phyloP scores from a whole-genome alignment of 2,113 vertebrate genomes.

The Oreocharis arfaki region DNA sequence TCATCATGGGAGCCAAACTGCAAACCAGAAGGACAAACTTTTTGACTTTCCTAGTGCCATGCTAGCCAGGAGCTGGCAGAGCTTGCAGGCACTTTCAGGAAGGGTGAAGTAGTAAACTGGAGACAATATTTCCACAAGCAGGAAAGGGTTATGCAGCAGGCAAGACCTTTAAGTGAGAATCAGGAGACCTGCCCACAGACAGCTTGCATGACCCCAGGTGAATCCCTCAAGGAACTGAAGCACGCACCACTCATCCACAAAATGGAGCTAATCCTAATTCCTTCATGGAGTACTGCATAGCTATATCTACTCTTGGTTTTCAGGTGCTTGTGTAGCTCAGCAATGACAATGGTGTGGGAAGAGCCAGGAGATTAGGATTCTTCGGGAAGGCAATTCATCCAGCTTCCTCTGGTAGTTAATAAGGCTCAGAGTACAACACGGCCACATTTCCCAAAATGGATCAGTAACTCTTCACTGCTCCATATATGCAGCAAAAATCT shows the following conservation, averaged over 20 bases:
- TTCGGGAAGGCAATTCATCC: background rate
- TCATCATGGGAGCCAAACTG: background rate
- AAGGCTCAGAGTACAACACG: background rate
- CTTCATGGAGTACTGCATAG: background rate
- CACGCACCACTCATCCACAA: background rate
- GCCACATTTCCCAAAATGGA: background rate
- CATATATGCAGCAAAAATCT: background rate
- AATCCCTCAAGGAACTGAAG: background rate
- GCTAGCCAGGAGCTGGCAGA: background rate
- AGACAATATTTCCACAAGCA: background rate
- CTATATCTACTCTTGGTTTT: background rate
- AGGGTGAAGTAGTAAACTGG: background rate
- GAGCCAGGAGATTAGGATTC: background rate
- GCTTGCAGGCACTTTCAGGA: background rate
- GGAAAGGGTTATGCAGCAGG: background rate
- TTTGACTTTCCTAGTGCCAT: background rate
- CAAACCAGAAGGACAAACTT: background rate
- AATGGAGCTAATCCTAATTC: slow-evolving; percentile 1
- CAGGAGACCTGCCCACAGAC: background rate
- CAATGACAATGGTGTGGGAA: background rate
- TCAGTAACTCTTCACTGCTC: background rate
- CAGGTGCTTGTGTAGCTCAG: background rate
- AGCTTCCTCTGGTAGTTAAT: background rate
- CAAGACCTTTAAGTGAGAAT: background rate
- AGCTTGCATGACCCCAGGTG: background rate